Conservation (phyloP, 2,888 invertebrate genomes). For the Hirtodrosophila alboralis region DNA sequence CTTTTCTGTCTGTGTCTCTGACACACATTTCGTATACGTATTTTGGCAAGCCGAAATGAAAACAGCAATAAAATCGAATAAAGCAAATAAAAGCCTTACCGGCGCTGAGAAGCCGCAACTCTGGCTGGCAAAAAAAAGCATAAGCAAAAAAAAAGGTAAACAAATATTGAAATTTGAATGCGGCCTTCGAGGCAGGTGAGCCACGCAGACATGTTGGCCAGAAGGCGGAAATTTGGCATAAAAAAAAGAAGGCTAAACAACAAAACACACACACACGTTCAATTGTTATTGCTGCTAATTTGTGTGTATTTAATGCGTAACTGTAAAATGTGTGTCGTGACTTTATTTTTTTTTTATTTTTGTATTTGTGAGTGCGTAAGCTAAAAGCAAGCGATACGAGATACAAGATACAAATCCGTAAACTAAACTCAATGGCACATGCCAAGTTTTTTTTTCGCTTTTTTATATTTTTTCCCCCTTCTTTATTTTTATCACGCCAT, state of each 20-base stretch:
- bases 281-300: conserved; percentile 41
- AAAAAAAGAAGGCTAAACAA: conserved; percentile 30
- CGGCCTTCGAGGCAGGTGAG: conserved; percentile 53
- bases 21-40: conserved; percentile 61
- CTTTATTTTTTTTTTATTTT: conserved; percentile 8
- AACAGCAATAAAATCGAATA: conserved; percentile 66
- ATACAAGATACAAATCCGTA: not conserved
- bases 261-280: conserved; percentile 26
- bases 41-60: conserved; percentile 55
- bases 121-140: conserved; percentile 11
- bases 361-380: conserved; percentile 13
- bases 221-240: conserved; percentile 55
- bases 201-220: conserved; percentile 59
- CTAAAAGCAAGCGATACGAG: not conserved
- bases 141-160: conserved; percentile 50
- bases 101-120: conserved; percentile 10
- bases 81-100: conserved; percentile 65
- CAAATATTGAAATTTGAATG: conserved; percentile 62
- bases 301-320: conserved; percentile 61
- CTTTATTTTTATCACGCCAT: conserved; percentile 37
- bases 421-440: conserved; percentile 61
- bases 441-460: conserved; percentile 22
- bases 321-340: conserved; percentile 75
- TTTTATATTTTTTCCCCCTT: conserved; percentile 17
- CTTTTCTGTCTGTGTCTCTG: conserved; percentile 47